Evolutionary conservation across 2,888 invertebrate genomes (phyloP).

Genomic region (Lobophora halterata): DNA sequence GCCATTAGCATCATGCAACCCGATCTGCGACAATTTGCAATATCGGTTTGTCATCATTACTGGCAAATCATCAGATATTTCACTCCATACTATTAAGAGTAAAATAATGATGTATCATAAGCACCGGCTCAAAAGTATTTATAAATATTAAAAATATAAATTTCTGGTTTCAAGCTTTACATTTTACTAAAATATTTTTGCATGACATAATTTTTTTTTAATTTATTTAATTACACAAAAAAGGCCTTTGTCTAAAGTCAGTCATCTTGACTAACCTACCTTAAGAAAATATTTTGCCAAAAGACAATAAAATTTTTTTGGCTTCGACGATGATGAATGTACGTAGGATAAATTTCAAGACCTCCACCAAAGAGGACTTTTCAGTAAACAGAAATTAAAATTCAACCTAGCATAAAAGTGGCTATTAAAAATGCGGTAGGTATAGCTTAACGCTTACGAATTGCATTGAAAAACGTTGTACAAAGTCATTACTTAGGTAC

Average conservation of each 20-base stretch:
- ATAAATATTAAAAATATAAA: too few relatives aligned
- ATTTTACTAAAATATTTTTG: too few relatives aligned
- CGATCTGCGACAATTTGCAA: conserved; percentile 3
- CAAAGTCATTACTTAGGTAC: conserved; percentile 15
- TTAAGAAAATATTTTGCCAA: too few relatives aligned
- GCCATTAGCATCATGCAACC: conserved; percentile 21
- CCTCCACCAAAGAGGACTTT: too few relatives aligned
- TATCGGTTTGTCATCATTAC: conserved; percentile 10
- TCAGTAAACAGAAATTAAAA: conserved; percentile 1
- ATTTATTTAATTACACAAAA: too few relatives aligned
- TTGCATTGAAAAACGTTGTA: conserved; percentile 19
- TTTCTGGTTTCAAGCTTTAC: too few relatives aligned
- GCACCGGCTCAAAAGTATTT: neutral
- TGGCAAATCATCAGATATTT: conserved; percentile 5
- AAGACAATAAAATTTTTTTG: too few relatives aligned
- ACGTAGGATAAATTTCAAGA: too few relatives aligned
- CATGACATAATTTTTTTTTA: too few relatives aligned
- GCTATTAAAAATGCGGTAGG: conserved; percentile 10
- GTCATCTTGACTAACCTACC: too few relatives aligned
- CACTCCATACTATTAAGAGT: neutral
- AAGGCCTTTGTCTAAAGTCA: too few relatives aligned
- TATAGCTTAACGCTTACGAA: conserved; percentile 2
- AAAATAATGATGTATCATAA: conserved; percentile 1
- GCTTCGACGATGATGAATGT: too few relatives aligned
- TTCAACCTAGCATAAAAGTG: conserved; percentile 4